Conservation (phyloP, 2,113 vertebrate species). For the Neogale vison region DNA sequence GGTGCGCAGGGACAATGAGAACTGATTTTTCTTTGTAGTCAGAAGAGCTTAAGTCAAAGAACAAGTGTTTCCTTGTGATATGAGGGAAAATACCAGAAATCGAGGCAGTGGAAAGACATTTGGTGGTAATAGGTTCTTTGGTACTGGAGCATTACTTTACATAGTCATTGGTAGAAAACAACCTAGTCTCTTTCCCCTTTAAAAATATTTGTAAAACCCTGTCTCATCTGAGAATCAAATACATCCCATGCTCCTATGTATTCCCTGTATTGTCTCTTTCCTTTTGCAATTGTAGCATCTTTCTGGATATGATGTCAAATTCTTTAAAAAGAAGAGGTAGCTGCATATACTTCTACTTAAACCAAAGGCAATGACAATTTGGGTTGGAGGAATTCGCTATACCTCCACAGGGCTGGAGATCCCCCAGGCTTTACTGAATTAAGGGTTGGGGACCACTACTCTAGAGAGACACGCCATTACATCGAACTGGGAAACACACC, state of each 20-base stretch:
- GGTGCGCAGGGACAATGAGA: neutral
- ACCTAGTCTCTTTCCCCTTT: neutral
- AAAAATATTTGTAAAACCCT: neutral
- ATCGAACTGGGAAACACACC: neutral
- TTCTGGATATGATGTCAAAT: neutral
- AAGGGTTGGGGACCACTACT: neutral
- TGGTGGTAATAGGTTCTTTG: neutral
- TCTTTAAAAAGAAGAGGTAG: neutral
- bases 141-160: neutral
- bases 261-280: neutral
- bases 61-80: neutral
- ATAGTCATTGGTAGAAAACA: neutral
- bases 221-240: neutral
- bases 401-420: neutral
- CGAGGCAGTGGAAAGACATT: neutral
- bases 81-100: neutral
- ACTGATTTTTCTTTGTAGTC: slow-evolving; percentile 29
- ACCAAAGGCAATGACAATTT: neutral
- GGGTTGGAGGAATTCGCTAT: neutral
- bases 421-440: neutral
- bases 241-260: neutral
- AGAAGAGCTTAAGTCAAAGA: neutral
- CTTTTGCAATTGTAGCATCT: neutral
- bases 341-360: neutral
- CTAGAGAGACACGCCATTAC: neutral